Conservation (phyloP, 2,797 vertebrate genomes). For the Apodemus agrarius region DNA sequence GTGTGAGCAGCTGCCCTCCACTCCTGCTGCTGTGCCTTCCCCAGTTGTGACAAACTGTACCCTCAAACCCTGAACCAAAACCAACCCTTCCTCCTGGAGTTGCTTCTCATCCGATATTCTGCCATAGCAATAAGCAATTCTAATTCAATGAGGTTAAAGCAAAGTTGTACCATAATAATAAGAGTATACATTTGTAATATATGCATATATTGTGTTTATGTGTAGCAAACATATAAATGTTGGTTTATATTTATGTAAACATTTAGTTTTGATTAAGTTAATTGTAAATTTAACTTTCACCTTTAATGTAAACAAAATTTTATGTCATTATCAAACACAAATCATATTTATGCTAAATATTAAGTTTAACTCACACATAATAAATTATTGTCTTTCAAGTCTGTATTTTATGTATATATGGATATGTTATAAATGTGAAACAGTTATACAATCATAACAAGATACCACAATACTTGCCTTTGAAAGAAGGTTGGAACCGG, state of each 20-base stretch:
- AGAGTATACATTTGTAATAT: background rate
- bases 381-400: conserved; percentile 25
- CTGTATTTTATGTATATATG: background rate
- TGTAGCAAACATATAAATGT: background rate
- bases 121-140: background rate
- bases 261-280: background rate
- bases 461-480: background rate
- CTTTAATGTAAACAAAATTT: background rate
- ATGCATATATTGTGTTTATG: background rate
- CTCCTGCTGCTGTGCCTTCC: background rate
- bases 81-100: background rate
- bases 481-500: background rate
- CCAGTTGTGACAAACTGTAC: no score
- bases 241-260: background rate
- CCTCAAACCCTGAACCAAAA: background rate
- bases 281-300: conserved; percentile 31
- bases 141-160: background rate
- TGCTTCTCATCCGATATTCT: background rate
- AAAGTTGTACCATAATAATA: background rate
- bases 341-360: conserved; percentile 27
- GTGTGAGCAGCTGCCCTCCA: background rate
- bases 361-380: background rate
- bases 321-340: conserved; percentile 9
- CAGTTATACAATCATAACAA: background rate
- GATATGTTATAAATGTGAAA: background rate